Conservation (phyloP, 37 sponge, comb jelly and placozoan genomes). For the Geodia barretti region DNA sequence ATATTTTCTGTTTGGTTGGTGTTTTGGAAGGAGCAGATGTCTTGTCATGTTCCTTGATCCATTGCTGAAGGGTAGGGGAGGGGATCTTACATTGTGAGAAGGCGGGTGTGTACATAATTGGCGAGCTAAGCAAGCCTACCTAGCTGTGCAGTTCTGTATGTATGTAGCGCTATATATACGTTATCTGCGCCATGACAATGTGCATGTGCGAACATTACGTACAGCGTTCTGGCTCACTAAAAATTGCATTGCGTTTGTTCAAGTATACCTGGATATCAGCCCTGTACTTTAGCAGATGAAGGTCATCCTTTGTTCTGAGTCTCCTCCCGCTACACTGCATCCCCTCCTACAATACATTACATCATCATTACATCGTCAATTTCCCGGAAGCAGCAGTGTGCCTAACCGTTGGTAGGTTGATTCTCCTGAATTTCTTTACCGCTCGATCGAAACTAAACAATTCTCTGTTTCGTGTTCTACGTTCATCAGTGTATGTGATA, state of each 20-base stretch:
- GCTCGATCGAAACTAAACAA: background rate
- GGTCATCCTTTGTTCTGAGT: conserved; percentile 33
- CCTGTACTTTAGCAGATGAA: conserved; percentile 28
- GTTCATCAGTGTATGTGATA: background rate
- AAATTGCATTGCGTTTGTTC: background rate
- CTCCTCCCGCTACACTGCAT: conserved; percentile 13
- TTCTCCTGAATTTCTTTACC: conserved; percentile 16
- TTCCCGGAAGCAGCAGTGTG: too few relatives aligned
- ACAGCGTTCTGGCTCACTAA: background rate
- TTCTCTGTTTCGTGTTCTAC: background rate
- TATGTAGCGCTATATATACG: background rate
- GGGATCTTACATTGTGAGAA: background rate
- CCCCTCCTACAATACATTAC: background rate
- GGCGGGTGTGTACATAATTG: too few relatives aligned
- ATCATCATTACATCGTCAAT: too few relatives aligned
- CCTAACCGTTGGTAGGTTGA: background rate
- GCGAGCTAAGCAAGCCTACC: background rate
- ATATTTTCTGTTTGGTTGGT: background rate
- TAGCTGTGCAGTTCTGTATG: background rate
- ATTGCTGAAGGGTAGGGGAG: background rate
- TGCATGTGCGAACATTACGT: too few relatives aligned
- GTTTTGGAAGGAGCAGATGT: background rate
- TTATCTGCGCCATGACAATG: too few relatives aligned
- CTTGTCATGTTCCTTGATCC: conserved; percentile 6
- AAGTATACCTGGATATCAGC: conserved; percentile 13